phyloP scores from a whole-genome alignment of 2,888 invertebrate genomes.

The Pinctada fucata region DNA sequence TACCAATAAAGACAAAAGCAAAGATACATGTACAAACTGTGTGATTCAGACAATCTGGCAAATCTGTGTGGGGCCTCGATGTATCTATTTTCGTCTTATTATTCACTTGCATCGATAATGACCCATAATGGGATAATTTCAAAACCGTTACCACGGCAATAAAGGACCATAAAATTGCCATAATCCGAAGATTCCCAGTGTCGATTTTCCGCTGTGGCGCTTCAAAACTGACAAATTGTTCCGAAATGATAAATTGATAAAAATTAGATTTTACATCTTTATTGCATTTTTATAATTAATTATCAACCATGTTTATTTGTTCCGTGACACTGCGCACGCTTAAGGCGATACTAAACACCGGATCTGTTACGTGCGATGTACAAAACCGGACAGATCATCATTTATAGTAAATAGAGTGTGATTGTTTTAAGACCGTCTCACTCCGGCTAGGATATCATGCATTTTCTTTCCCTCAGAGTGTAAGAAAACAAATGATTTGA shows the following conservation, averaged over 20 bases:
- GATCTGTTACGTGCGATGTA: not conserved
- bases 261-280: slow-evolving; percentile 1
- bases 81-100: no score
- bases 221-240: not conserved
- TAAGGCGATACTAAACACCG: slow-evolving; percentile 2
- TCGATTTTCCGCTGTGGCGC: not conserved
- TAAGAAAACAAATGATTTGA: not conserved
- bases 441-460: not conserved
- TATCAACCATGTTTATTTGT: not conserved
- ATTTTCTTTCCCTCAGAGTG: not conserved
- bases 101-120: no score
- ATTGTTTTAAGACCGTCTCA: not conserved
- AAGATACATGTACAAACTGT: no score
- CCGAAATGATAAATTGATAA: not conserved
- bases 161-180: not conserved
- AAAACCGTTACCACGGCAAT: not conserved
- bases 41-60: no score
- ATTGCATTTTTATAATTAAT: slow-evolving; percentile 3
- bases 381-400: not conserved
- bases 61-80: no score
- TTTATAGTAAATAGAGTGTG: not conserved
- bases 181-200: not conserved
- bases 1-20: no score
- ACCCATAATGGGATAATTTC: no score
- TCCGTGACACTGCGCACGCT: not conserved